phyloP scores from a whole-genome alignment of 2,113 vertebrate genomes.

The Athene cunicularia region DNA sequence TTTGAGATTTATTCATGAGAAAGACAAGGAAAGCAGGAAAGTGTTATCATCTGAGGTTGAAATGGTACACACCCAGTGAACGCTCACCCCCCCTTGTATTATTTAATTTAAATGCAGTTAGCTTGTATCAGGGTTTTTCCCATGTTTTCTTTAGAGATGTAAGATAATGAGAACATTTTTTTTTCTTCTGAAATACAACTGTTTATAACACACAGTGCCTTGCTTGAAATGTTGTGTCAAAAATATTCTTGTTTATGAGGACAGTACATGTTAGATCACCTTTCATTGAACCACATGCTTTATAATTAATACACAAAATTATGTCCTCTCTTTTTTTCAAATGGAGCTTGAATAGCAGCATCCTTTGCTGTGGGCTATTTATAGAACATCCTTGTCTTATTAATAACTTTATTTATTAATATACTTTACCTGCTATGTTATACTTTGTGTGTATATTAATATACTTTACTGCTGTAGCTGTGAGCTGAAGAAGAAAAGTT shows the following conservation, averaged over 20 bases:
- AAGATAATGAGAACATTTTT: not conserved
- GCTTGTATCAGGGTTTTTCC: not conserved
- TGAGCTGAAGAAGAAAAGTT: not conserved
- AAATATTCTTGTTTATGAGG: not conserved
- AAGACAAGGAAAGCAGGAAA: not conserved
- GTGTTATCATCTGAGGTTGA: not conserved
- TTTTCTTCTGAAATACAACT: not conserved
- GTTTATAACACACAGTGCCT: not conserved
- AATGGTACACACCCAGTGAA: conserved; percentile 31
- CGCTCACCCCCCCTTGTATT: accelerated
- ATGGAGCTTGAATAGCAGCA: not conserved
- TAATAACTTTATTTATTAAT: not conserved
- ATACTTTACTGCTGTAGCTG: not conserved
- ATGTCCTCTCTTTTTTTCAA: not conserved
- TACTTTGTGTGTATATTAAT: not conserved
- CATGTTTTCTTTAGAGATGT: conserved; percentile 6
- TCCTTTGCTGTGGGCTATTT: conserved; percentile 23
- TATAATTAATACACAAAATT: not conserved
- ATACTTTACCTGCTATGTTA: not conserved
- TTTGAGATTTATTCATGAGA: not conserved
- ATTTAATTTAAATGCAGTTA: not conserved
- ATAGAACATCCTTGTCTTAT: not conserved
- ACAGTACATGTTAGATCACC: not conserved
- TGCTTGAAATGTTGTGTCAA: not conserved
- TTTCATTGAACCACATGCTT: not conserved